Percentiles rank a stretch among this genome's conserved stretches.
Evolutionary conservation across 2,888 invertebrate genomes (phyloP).

Genomic region (Drosophila rellima): DNA sequence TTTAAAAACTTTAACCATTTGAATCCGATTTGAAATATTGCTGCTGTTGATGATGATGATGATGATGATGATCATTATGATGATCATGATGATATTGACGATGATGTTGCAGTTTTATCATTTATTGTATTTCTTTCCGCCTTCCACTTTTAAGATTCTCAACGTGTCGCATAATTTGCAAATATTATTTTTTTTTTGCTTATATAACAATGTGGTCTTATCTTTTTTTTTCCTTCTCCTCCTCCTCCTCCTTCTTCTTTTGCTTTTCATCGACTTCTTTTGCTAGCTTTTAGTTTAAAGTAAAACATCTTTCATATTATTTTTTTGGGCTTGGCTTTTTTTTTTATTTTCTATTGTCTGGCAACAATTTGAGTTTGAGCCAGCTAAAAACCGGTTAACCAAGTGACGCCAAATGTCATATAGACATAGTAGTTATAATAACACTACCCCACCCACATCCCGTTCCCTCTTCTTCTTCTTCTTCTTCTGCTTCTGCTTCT

Average conservation of each 20-base stretch:
- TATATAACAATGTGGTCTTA: not conserved
- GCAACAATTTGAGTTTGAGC: slow-evolving; percentile 9
- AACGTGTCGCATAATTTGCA: not conserved
- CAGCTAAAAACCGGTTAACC: slow-evolving; percentile 38
- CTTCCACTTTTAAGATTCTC: slow-evolving; percentile 2
- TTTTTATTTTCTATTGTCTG: slow-evolving; percentile 1
- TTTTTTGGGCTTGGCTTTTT: slow-evolving; percentile 19
- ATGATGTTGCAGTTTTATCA: not conserved
- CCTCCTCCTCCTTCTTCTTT: not conserved
- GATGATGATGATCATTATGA: no score
- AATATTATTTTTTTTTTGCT: not conserved
- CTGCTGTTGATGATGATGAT: not conserved
- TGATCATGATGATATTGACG: not conserved
- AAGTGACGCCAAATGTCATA: slow-evolving; percentile 56
- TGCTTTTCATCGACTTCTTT: not conserved
- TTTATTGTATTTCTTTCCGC: not conserved
- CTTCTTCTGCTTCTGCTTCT: not conserved
- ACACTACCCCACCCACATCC: not conserved
- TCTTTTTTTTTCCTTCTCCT: not conserved
- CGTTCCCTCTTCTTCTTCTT: not conserved
- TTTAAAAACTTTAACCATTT: no score
- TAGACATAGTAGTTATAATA: slow-evolving; percentile 33
- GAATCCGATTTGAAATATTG: not conserved
- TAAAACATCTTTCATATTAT: not conserved
- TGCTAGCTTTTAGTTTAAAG: not conserved